Base-by-base conservation (phyloP, 2,797 vertebrate species). In the Craterocephalus amniculus region DNA sequence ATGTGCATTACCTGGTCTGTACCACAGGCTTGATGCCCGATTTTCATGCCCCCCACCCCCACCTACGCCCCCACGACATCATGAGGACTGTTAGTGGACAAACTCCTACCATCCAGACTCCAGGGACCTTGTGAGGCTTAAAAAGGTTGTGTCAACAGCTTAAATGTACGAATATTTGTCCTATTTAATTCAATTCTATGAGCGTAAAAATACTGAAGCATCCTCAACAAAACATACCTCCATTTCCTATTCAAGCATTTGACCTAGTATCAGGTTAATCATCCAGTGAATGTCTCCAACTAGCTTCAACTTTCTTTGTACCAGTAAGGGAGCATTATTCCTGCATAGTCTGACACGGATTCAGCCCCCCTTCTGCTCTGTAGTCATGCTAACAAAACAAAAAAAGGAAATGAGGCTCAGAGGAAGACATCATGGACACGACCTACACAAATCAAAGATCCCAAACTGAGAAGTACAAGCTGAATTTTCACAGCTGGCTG, bases 401-500 rank as follows among this genome's bases (percentile, higher is more conserved):
- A 34, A 35, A 13, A 48, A 48, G 31, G n/a, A 58, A 66, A 66
- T 56, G 52, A 56, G 20, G 52, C 52, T 24, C 13, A 48, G 22
- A 31, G 27, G 54, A 58, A 59, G 49, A 59, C 45, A 65, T 51
- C 20, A 11, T 1, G 35, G 51, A 66, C 20, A 70, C 20, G 57
- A 49, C 29, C 22, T 24, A 20, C 40, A 56, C 18, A 55, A 60
- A 40, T 51, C 31, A 69, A 38, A 27, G 58, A 43, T 56, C 36
- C 34, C n/a, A 40, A 38, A 56, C 0, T 2, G 36, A 26, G 63
- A 45, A 31, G 22, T 45, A 49, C 45, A 49, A 58, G 54, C 69
- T 58, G 60, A 45, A 65, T 58, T 58, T 54, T 64, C 49, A 35
- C 63, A 43, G 57, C 31, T 55, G 58, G 31, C 31, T 55, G 63